A percentile compares a stretch with the other conserved stretches of the same genome.
phyloP scores from a whole-genome alignment of 2,888 invertebrate species.

The Gari tellinella region DNA sequence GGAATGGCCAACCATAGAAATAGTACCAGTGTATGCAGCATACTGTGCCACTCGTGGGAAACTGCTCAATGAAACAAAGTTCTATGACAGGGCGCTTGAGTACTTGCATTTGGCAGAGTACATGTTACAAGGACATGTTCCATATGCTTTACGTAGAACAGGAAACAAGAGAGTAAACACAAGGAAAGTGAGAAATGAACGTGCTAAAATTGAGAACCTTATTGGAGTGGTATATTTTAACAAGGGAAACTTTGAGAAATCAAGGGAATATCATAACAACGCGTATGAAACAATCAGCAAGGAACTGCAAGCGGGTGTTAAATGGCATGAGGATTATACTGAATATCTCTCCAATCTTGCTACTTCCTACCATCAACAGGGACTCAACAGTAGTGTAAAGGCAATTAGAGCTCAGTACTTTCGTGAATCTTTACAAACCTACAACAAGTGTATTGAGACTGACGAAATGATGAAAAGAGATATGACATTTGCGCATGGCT shows the following conservation, averaged over 20 bases:
- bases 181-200: neutral
- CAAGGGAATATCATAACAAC: slow-evolving; percentile 14
- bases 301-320: too few species aligned
- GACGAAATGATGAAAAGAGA: slow-evolving; percentile 14
- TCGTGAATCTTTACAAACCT: slow-evolving; percentile 11
- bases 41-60: slow-evolving; percentile 11
- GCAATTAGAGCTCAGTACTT: slow-evolving; percentile 11
- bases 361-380: slow-evolving; percentile 30
- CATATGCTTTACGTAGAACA: too few species aligned
- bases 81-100: too few species aligned
- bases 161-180: too few species aligned
- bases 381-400: neutral
- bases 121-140: too few species aligned
- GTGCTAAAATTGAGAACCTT: slow-evolving; percentile 14
- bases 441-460: slow-evolving; percentile 7
- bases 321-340: neutral
- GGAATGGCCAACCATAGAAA: slow-evolving; percentile 1
- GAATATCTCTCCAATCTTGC: slow-evolving; percentile 36
- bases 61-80: neutral
- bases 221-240: slow-evolving; percentile 28
- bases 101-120: too few species aligned
- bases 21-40: slow-evolving; percentile 9
- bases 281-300: slow-evolving; percentile 7
- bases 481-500: neutral
- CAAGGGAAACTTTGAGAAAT: slow-evolving; percentile 4